phyloP scores from a whole-genome alignment of 2,888 invertebrate species.

The Mythimna albipuncta region DNA sequence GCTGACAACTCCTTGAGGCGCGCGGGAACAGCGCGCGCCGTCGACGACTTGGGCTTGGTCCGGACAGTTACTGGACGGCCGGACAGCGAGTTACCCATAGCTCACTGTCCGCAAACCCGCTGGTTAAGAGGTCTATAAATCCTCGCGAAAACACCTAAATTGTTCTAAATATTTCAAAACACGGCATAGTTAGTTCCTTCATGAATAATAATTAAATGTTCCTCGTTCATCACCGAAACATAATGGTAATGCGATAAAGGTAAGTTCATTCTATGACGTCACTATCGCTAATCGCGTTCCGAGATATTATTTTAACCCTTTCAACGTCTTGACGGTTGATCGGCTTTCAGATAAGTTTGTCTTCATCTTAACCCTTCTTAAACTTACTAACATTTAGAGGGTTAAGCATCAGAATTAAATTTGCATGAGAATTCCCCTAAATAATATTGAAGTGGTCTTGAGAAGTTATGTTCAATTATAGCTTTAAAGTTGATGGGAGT shows the following conservation, averaged over 20 bases:
- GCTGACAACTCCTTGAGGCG: too few relatives aligned
- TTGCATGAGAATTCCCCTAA: slow-evolving; percentile 31
- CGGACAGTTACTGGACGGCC: too few relatives aligned
- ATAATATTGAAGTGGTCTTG: slow-evolving; percentile 17
- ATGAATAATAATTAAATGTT: slow-evolving; percentile 8
- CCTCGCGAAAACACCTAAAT: neutral
- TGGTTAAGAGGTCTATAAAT: neutral
- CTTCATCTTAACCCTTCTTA: slow-evolving; percentile 57
- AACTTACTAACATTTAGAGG: slow-evolving; percentile 27
- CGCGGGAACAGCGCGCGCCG: too few relatives aligned
- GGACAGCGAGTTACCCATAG: too few relatives aligned
- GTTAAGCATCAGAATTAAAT: slow-evolving; percentile 34
- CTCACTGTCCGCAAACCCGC: too few relatives aligned
- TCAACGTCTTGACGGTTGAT: slow-evolving; percentile 55
- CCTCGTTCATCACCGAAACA: neutral
- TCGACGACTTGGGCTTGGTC: too few relatives aligned
- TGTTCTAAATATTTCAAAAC: neutral
- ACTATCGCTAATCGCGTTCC: neutral
- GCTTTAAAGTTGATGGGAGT: neutral
- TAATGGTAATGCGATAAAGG: slow-evolving; percentile 11
- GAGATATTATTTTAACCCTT: slow-evolving; percentile 36
- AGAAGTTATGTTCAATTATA: slow-evolving; percentile 8
- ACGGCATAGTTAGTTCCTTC: neutral
- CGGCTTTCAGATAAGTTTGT: slow-evolving; percentile 62
- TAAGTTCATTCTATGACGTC: slow-evolving; percentile 13